Evolutionary conservation across 2,888 invertebrate genomes (phyloP).

Genomic region (Carpatolechia fugitivella): DNA sequence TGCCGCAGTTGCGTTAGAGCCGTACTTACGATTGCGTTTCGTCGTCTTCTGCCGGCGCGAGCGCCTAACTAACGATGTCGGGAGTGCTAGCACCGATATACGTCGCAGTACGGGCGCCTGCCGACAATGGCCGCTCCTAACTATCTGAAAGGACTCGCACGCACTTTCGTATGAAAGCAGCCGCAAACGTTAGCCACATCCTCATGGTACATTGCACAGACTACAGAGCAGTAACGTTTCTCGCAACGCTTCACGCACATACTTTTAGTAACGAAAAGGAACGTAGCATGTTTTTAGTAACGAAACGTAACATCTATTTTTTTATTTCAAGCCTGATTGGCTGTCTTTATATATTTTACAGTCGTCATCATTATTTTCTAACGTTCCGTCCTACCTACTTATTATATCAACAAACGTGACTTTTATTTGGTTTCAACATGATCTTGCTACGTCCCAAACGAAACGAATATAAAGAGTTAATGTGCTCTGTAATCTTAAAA

Average conservation of each 20-base stretch:
- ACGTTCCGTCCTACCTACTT: conserved; percentile 1
- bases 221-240: conserved; percentile 22
- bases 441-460: conserved; percentile 11
- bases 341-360: not conserved
- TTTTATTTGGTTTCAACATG: not conserved
- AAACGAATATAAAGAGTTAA: not conserved
- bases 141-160: conserved; percentile 70
- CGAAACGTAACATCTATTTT: not conserved
- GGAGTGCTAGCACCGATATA: conserved; percentile 40
- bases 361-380: not conserved
- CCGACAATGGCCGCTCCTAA: conserved; percentile 55
- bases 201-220: conserved; percentile 16
- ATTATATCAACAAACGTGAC: not conserved
- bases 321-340: not conserved
- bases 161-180: conserved; percentile 52
- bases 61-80: conserved; percentile 54
- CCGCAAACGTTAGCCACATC: conserved; percentile 42
- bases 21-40: conserved; percentile 60
- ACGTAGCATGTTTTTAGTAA: not conserved
- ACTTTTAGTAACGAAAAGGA: conserved; percentile 6
- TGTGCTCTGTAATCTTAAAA: conserved; percentile 22
- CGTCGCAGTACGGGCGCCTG: conserved; percentile 45
- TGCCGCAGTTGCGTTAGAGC: conserved; percentile 34
- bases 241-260: conserved; percentile 14
- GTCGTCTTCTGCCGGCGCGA: conserved; percentile 44